Percentiles rank a stretch among this genome's conserved stretches.
Evolutionary conservation across 1,140 invertebrate species (phyloP).

Genomic region (Schlechtendalia chinensis): DNA sequence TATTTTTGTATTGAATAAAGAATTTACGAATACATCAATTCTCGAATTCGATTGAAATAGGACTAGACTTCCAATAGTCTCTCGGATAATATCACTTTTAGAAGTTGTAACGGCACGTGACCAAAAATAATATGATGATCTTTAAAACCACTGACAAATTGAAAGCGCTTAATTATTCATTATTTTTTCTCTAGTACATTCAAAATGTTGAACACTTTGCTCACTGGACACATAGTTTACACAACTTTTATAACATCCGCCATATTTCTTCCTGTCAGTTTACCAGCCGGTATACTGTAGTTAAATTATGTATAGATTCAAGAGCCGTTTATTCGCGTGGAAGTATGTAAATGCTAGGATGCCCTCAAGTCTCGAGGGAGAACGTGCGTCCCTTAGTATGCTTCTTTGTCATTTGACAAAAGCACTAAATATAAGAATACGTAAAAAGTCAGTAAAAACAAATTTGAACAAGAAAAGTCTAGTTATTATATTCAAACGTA

Average conservation of each 20-base stretch:
- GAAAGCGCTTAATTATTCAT: constrained; percentile 18
- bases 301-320: constrained; percentile 17
- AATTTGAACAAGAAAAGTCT: background rate
- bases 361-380: background rate
- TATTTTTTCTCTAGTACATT: background rate
- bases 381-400: background rate
- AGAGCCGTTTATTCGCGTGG: background rate
- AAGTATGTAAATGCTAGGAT: background rate
- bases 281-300: background rate
- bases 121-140: background rate
- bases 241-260: constrained; percentile 2
- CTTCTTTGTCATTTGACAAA: background rate
- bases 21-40: background rate
- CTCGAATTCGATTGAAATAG: background rate
- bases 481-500: background rate
- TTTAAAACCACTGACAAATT: background rate
- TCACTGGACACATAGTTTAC: background rate
- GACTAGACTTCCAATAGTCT: background rate
- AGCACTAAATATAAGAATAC: background rate
- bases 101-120: background rate
- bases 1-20: background rate
- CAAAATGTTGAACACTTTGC: background rate
- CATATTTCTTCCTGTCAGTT: constrained; percentile 11
- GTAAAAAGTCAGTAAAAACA: background rate
- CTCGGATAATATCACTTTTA: background rate